phyloP scores from a whole-genome alignment of 2,888 invertebrate species.

The Papilio protenor region DNA sequence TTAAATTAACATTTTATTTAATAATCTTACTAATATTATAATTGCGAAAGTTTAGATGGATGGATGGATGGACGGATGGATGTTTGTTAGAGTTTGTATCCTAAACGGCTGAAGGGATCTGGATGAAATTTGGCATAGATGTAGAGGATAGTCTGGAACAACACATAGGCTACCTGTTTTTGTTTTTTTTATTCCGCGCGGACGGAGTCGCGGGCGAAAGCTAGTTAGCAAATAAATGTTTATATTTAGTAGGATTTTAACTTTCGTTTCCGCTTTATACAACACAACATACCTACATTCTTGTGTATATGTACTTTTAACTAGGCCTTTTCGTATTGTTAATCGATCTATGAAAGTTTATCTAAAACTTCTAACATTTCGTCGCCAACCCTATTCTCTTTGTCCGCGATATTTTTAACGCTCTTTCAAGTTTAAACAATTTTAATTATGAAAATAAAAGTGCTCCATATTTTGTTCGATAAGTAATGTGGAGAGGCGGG shows the following conservation, averaged over 20 bases:
- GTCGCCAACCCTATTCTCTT: neutral
- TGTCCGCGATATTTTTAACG: neutral
- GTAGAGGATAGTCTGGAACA: too few species aligned
- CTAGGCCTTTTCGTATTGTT: neutral
- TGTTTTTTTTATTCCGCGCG: too few species aligned
- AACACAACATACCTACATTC: too few species aligned
- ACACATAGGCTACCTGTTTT: too few species aligned
- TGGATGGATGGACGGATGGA: too few species aligned
- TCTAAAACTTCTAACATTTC: neutral
- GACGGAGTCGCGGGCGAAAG: too few species aligned
- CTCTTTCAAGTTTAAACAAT: slow-evolving; percentile 13
- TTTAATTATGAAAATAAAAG: neutral
- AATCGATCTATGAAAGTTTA: neutral
- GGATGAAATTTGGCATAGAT: too few species aligned
- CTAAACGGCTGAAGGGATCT: too few species aligned
- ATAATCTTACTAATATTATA: neutral
- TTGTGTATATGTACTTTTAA: neutral
- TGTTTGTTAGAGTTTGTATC: too few species aligned
- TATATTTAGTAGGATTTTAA: too few species aligned
- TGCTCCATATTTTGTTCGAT: slow-evolving; percentile 46
- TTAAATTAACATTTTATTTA: neutral
- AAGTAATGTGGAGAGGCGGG: slow-evolving; percentile 75
- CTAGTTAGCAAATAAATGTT: neutral
- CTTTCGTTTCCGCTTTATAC: too few species aligned
- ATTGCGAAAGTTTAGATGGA: too few species aligned